A percentile compares a stretch with the other conserved stretches of the same genome.
Evolutionary conservation across 1,140 invertebrate genomes (phyloP).

Genomic region (Ceratina calcarata): DNA sequence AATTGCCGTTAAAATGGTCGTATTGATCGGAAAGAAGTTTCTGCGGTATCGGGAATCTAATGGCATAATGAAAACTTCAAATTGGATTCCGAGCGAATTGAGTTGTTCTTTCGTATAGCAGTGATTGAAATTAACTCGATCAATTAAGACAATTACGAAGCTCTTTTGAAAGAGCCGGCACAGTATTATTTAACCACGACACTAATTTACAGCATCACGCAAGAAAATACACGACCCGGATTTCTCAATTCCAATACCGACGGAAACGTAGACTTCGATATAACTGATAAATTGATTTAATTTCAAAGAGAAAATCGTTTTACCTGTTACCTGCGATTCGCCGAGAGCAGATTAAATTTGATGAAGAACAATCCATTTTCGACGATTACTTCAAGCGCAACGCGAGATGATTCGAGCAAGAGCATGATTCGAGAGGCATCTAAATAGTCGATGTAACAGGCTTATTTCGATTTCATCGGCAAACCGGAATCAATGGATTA

Average conservation of each 20-base stretch:
- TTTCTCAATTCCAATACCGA: background rate
- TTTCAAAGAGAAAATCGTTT: background rate
- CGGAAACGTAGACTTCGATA: background rate
- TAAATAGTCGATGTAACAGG: slow-evolving; percentile 17
- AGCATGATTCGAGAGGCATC: background rate
- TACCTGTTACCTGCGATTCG: background rate
- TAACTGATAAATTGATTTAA: background rate
- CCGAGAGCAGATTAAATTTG: slow-evolving; percentile 13
- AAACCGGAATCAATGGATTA: background rate
- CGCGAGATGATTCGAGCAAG: background rate
- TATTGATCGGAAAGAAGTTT: background rate
- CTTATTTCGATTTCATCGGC: slow-evolving; percentile 25
- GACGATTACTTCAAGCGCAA: background rate
- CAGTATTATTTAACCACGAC: background rate
- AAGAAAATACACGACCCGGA: background rate
- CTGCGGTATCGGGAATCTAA: background rate
- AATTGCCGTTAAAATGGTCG: background rate
- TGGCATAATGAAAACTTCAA: background rate
- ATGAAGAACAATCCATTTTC: background rate
- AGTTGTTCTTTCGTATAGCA: background rate
- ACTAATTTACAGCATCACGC: background rate
- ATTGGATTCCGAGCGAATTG: background rate
- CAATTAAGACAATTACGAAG: background rate
- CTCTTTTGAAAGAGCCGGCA: background rate
- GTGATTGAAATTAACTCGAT: slow-evolving; percentile 1